Base-by-base conservation (phyloP, 2,888 invertebrate genomes). In the Hofmannophila pseudospretella region DNA sequence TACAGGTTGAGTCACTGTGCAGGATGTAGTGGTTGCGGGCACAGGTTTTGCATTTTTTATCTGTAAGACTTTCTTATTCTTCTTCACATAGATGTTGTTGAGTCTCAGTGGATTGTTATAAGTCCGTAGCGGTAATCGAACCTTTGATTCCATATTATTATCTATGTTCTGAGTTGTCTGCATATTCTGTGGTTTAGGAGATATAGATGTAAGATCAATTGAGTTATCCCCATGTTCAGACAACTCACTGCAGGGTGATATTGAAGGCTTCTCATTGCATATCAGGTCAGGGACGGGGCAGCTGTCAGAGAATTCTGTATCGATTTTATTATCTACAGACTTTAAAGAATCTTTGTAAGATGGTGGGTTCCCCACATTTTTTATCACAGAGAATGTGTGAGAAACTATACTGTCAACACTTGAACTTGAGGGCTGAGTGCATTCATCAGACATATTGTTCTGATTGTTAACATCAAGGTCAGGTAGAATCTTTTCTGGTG, bases 221-320 rank as follows among this genome's bases (percentile, higher is more conserved):
- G 79, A 79, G 49, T 77, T 82, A n/a, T 85, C 85, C 3, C 80
- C 77, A 45, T 67, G 68, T 51, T 86, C 87, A 1, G 85, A 85
- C 36, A 87, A 53, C 49, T 87, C 87, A 57, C 87, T 86, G 54
- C 84, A 84, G 2, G 87, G 86, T 14, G 88, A 87, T 56, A 86
- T 80, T 20, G 86, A 85, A 29, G 86, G 82, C 44, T 88, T 87
- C 52, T 88, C 88, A 54, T 87, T 88, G 52, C 87, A 88, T 44
- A 84, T 87, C 45, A 88, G 65, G 54, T 88, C 88, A 34, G 86
- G 87, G 27, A 88, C 76, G 14, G 81, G 77, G 50, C 77, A 82
- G 45, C 82, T 82, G 41, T 86, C 85, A 23, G 81, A 72, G 53
- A 70, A 80, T 35, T 86, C 85, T 27, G 63, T 59, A 25, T 84